phyloP scores from a whole-genome alignment of 2,113 vertebrate species.

The Thalassarche chlororhynchos region DNA sequence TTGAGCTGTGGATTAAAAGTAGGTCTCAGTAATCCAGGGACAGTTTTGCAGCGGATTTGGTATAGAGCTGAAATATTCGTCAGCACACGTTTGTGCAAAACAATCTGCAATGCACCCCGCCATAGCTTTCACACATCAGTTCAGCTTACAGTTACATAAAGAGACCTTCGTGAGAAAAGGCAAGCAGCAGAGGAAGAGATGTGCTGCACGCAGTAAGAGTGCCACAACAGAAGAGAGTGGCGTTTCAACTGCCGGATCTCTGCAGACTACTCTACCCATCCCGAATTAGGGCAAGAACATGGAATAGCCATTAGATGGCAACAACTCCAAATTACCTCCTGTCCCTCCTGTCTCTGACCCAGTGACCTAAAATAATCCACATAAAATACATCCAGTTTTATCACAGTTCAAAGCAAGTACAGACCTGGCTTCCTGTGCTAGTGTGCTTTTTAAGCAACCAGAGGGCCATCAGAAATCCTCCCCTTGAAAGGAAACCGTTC shows the following conservation, averaged over 20 bases:
- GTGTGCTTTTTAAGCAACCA: rapidly evolving
- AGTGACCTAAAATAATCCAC: constrained; percentile 20
- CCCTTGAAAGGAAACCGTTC: neutral
- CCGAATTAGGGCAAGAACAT: neutral
- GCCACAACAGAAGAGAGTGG: neutral
- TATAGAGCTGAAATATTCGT: neutral
- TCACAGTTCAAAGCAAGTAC: neutral
- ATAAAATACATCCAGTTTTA: neutral
- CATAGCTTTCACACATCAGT: neutral
- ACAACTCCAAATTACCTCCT: neutral
- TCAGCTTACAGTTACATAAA: neutral
- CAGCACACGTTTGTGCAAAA: neutral
- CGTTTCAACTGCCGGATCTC: rapidly evolving
- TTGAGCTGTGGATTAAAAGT: neutral
- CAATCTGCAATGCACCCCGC: neutral
- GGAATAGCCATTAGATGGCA: neutral
- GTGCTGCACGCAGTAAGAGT: neutral
- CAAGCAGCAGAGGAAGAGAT: neutral
- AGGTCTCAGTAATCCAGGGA: neutral
- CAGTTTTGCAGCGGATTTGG: neutral
- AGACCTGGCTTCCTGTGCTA: neutral
- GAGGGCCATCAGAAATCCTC: neutral
- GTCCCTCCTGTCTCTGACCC: constrained; percentile 16
- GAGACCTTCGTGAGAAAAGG: neutral
- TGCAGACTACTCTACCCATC: neutral